phyloP scores from a whole-genome alignment of 2,113 vertebrate genomes.

The Aphelocoma coerulescens region DNA sequence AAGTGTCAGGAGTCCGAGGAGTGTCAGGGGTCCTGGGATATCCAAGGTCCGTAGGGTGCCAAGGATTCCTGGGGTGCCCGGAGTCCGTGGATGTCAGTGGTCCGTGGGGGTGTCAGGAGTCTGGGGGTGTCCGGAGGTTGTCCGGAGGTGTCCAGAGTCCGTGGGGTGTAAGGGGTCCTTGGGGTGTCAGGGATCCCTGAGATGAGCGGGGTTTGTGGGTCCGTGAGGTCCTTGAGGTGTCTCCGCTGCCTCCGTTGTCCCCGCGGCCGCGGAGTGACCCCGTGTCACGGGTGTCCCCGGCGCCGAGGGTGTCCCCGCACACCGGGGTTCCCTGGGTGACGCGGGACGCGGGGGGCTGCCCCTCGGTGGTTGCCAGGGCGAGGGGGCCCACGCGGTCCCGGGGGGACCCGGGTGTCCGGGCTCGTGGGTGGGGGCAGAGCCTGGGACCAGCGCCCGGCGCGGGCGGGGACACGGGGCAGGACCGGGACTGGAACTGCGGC shows the following conservation, averaged over 20 bases:
- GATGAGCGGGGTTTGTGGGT: too few species aligned
- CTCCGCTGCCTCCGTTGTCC: too few species aligned
- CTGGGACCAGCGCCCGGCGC: background rate
- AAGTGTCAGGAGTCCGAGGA: background rate
- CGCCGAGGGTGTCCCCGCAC: background rate
- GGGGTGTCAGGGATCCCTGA: too few species aligned
- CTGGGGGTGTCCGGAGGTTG: background rate
- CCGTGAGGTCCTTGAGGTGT: background rate
- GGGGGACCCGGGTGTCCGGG: background rate
- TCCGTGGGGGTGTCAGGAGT: too few species aligned
- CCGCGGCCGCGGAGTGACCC: background rate
- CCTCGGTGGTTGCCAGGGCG: background rate
- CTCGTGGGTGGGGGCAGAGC: background rate
- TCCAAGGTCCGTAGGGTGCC: too few species aligned
- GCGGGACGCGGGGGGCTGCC: background rate
- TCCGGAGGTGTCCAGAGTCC: background rate
- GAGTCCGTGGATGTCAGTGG: too few species aligned
- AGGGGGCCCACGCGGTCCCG: background rate
- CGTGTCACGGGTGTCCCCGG: too few species aligned
- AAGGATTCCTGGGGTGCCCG: too few species aligned
- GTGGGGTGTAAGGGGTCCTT: too few species aligned
- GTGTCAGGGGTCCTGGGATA: background rate
- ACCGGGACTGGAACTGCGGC: background rate
- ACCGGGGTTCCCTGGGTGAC: fast-evolving
- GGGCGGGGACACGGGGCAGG: background rate